Percentiles rank a stretch among this genome's conserved stretches.
phyloP scores from a whole-genome alignment of 2,113 vertebrate genomes.

The Pachypanchax playfairii region DNA sequence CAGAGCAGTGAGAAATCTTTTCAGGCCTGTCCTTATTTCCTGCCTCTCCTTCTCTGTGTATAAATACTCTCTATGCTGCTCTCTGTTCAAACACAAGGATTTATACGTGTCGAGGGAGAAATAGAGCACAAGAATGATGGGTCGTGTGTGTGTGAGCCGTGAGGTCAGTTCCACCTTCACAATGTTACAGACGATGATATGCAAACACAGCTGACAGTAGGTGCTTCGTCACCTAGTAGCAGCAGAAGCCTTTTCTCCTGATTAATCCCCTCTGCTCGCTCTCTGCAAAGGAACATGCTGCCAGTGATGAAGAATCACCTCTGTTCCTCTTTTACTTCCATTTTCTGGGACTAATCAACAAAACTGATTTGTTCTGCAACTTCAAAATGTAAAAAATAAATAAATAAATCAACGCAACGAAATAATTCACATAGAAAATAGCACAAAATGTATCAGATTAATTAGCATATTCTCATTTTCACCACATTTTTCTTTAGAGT shows the following conservation, averaged over 20 bases:
- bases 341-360: slow-evolving; percentile 9
- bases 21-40: slow-evolving; percentile 55
- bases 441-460: too few relatives aligned
- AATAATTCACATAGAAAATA: neutral
- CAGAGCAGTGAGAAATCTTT: slow-evolving; percentile 59
- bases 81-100: slow-evolving; percentile 46
- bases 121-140: slow-evolving; percentile 1
- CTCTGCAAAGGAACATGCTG: slow-evolving; percentile 29
- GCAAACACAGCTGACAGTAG: slow-evolving; percentile 70
- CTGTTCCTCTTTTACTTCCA: slow-evolving; percentile 1
- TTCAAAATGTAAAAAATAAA: slow-evolving; percentile 7
- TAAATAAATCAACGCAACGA: neutral
- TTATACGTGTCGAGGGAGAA: neutral
- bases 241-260: slow-evolving; percentile 63
- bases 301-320: neutral
- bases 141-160: slow-evolving; percentile 43
- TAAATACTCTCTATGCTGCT: slow-evolving; percentile 48
- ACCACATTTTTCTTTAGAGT: slow-evolving; percentile 15
- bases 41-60: slow-evolving; percentile 34
- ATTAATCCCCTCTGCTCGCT: slow-evolving; percentile 63
- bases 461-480: slow-evolving; percentile 29
- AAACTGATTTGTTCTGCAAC: slow-evolving; percentile 15
- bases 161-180: slow-evolving; percentile 76
- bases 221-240: slow-evolving; percentile 72
- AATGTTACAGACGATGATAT: slow-evolving; percentile 64